Conservation (phyloP, 2,797 vertebrate species). For the Girardinus metallicus region DNA sequence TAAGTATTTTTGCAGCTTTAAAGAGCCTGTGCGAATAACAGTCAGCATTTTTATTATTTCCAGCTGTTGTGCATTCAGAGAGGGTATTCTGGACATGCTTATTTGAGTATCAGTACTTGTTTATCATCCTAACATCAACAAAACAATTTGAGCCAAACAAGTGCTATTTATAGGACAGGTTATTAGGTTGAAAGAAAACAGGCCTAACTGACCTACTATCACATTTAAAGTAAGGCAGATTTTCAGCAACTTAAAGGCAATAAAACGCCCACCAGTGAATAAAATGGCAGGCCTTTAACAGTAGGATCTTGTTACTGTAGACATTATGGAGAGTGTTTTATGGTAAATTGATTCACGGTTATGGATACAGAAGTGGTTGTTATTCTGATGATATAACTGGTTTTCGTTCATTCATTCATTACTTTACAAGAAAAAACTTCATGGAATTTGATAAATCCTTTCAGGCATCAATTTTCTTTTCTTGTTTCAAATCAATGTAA, state of each 20-base stretch:
- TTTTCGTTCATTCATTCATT: neutral
- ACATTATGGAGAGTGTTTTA: neutral
- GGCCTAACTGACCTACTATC: neutral
- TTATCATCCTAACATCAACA: neutral
- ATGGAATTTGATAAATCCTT: neutral
- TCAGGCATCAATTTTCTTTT: neutral
- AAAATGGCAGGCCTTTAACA: neutral
- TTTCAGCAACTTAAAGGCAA: neutral
- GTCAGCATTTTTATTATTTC: neutral
- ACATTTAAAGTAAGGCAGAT: neutral
- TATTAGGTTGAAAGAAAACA: neutral
- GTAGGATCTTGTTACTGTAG: neutral
- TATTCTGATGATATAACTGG: neutral
- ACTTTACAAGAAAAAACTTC: neutral
- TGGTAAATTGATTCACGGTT: neutral
- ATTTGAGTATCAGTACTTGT: neutral
- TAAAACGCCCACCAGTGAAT: neutral
- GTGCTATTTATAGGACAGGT: neutral
- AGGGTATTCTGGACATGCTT: neutral
- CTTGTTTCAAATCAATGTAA: neutral
- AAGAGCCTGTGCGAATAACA: neutral
- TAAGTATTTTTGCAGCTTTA: neutral
- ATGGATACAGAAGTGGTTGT: neutral
- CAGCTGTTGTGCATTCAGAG: neutral
- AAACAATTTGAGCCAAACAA: neutral